phyloP scores from a whole-genome alignment of 2,888 invertebrate genomes.

The Cepaea hortensis region DNA sequence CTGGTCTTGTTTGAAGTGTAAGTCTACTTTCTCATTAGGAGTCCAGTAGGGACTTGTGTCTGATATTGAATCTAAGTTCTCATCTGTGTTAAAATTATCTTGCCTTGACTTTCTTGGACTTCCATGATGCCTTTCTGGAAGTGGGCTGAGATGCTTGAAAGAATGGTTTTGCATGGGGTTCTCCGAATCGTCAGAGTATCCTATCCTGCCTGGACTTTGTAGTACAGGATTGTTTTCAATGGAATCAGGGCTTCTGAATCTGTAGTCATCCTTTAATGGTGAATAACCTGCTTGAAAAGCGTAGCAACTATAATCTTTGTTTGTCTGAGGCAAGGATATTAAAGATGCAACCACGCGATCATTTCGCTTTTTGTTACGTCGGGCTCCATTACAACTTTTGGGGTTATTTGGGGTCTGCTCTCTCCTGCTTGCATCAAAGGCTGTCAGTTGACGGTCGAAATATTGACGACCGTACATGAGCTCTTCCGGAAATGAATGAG shows the following conservation, averaged over 20 bases:
- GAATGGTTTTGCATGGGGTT: neutral
- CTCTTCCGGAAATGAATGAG: conserved; percentile 35
- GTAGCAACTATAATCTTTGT: conserved; percentile 27
- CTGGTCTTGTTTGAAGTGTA: neutral
- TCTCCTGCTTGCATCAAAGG: neutral
- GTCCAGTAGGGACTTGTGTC: conserved; percentile 8
- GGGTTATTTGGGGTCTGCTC: neutral
- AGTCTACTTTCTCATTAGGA: neutral
- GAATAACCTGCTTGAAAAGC: conserved; percentile 17
- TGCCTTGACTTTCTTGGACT: neutral
- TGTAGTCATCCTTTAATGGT: conserved; percentile 3
- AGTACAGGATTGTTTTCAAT: neutral
- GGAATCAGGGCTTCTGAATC: neutral
- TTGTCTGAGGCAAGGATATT: conserved; percentile 14
- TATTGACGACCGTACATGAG: neutral
- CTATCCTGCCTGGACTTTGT: neutral
- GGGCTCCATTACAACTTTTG: neutral
- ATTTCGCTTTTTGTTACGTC: conserved; percentile 11
- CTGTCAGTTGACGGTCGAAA: conserved; percentile 1
- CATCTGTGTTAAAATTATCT: neutral
- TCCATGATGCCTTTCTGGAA: conserved; percentile 5
- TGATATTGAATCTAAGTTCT: neutral
- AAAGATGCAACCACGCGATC: neutral
- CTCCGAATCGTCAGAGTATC: neutral
- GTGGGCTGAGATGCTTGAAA: conserved; percentile 26